Evolutionary conservation across 1,140 invertebrate species (phyloP).

Genomic region (Drosophila athabasca): DNA sequence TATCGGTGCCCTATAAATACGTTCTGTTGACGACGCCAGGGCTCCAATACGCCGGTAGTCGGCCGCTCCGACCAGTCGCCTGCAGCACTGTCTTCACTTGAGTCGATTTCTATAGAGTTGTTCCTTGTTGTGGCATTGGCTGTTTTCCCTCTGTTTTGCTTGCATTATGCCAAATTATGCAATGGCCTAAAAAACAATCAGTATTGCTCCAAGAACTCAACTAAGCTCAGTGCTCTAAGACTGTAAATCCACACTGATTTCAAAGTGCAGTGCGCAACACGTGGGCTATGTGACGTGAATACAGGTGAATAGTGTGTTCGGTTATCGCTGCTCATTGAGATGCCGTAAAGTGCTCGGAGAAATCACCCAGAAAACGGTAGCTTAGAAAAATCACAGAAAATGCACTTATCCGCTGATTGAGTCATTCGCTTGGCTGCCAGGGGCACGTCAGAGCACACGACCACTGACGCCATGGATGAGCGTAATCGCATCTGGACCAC

Average conservation of each 20-base stretch:
- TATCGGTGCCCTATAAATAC: constrained; percentile 71
- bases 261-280: constrained; percentile 50
- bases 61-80: constrained; percentile 55
- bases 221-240: neutral
- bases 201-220: neutral
- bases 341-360: constrained; percentile 37
- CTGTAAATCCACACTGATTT: neutral
- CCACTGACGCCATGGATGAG: constrained; percentile 31
- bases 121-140: neutral
- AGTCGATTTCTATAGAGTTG: constrained; percentile 37
- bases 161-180: constrained; percentile 51
- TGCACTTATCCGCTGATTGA: constrained; percentile 28
- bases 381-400: constrained; percentile 46
- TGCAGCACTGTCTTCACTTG: constrained; percentile 43
- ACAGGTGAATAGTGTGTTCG: constrained; percentile 20
- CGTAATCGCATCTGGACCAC: constrained; percentile 69
- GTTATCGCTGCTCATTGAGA: constrained; percentile 41
- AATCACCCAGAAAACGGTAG: constrained; percentile 30
- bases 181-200: constrained; percentile 8
- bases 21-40: constrained; percentile 50
- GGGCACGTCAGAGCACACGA: no score
- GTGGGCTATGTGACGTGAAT: constrained; percentile 60
- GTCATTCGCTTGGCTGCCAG: constrained; percentile 20
- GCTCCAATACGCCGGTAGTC: constrained; percentile 77
- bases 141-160: constrained; percentile 17